These are phyloP conservation scores for Zygaena filipendulae DNA, from an alignment of 2,888 invertebrate species.

Conservation along the genomic window DNA sequence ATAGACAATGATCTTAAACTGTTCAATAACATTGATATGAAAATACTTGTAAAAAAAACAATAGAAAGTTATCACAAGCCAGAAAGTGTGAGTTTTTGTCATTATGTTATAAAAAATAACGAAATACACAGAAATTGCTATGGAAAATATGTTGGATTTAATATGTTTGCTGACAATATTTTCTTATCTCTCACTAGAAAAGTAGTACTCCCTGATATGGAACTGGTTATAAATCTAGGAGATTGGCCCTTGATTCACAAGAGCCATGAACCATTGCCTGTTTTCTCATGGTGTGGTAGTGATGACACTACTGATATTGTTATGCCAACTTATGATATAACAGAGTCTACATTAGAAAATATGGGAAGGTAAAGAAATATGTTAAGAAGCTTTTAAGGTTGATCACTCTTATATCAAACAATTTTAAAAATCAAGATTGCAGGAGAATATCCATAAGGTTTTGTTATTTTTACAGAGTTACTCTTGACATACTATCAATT, in stretches of 20 bases:
- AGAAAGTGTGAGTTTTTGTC: constrained; percentile 87
- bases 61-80: constrained; percentile 80
- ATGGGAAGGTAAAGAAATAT: constrained; percentile 83
- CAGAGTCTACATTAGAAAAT: constrained; percentile 90
- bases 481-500: constrained; percentile 89
- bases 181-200: constrained; percentile 85
- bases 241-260: constrained; percentile 90
- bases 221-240: constrained; percentile 92
- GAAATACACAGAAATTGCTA: constrained; percentile 88
- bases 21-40: constrained; percentile 79
- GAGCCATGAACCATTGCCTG: constrained; percentile 72
- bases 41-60: constrained; percentile 70
- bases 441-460: too few relatives aligned
- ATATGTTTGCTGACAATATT: constrained; percentile 93
- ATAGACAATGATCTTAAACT: constrained; percentile 76
- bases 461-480: constrained; percentile 72
- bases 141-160: constrained; percentile 95
- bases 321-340: constrained; percentile 95
- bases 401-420: too few relatives aligned
- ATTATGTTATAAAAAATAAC: constrained; percentile 88
- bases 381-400: background rate
- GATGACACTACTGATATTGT: constrained; percentile 86
- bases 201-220: constrained; percentile 84
- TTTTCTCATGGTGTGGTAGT: constrained; percentile 98
- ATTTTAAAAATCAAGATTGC: too few relatives aligned